Evolutionary conservation across 2,113 vertebrate species (phyloP).

Genomic region (Oncorhynchus clarkii): DNA sequence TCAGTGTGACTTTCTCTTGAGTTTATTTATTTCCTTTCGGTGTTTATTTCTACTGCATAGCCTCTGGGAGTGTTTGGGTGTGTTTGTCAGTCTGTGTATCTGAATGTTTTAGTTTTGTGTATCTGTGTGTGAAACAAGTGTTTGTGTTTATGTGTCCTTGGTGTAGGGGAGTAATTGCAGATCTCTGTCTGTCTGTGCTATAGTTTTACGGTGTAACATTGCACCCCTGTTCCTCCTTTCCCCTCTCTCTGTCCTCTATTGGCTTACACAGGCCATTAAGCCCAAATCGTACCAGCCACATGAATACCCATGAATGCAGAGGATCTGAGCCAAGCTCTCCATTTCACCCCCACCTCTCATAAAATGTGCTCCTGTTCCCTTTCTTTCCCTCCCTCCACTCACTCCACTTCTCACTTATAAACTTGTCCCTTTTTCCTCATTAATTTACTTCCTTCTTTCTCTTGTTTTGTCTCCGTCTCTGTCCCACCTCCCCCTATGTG

Average conservation of each 20-base stretch:
- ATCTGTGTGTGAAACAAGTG: no score
- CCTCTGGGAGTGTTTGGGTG: not conserved
- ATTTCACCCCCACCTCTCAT: not conserved
- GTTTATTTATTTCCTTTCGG: not conserved
- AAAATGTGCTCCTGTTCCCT: no score
- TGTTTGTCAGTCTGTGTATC: not conserved
- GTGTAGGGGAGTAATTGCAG: no score
- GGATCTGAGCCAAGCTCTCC: not conserved
- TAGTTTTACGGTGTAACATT: not conserved
- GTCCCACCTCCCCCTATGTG: not conserved
- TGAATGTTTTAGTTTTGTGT: no score
- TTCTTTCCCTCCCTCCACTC: not conserved
- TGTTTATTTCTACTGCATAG: not conserved
- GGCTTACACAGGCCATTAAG: slow-evolving; percentile 33
- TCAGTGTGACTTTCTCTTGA: not conserved
- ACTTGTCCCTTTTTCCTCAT: not conserved
- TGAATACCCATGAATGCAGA: slow-evolving; percentile 23
- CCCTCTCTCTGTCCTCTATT: slow-evolving; percentile 11
- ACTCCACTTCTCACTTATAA: not conserved
- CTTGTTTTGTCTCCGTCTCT: not conserved
- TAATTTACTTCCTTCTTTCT: not conserved
- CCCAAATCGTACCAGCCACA: slow-evolving; percentile 38
- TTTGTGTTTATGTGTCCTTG: no score
- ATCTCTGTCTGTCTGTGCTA: no score
- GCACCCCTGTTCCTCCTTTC: slow-evolving; percentile 13